These are phyloP conservation scores for Nebria salina DNA, from an alignment of 2,888 invertebrate genomes.

Conservation along the genomic window DNA sequence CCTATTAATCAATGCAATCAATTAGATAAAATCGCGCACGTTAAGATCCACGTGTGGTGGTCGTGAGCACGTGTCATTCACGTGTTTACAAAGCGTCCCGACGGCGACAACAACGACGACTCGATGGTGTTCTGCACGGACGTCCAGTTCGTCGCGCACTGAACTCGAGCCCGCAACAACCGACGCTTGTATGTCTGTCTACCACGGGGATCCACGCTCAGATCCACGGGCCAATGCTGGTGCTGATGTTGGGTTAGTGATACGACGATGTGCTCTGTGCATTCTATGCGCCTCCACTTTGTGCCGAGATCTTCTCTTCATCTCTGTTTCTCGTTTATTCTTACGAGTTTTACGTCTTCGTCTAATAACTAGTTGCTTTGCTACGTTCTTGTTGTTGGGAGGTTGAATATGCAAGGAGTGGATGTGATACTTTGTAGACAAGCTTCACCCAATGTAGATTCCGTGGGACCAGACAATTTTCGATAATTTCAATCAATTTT, in stretches of 20 bases:
- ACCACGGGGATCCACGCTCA: constrained; percentile 13
- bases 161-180: constrained; percentile 6
- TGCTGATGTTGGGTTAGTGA: neutral
- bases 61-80: neutral
- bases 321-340: constrained; percentile 15
- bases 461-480: too few species aligned
- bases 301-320: neutral
- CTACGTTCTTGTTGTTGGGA: neutral
- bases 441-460: too few species aligned
- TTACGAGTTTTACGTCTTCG: neutral
- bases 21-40: neutral
- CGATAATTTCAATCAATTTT: too few species aligned
- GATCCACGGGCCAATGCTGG: neutral
- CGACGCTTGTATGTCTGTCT: constrained; percentile 9
- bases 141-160: constrained; percentile 26
- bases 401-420: neutral
- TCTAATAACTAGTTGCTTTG: neutral
- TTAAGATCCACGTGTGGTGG: neutral
- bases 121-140: constrained; percentile 15
- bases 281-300: constrained; percentile 1
- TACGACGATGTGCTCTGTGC: neutral
- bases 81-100: constrained; percentile 16
- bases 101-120: constrained; percentile 7
- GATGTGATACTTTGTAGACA: too few species aligned
- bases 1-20: neutral